Evolutionary conservation across 2,113 vertebrate species (phyloP), one percentile per base, ranked within the genome.

Genomic region (Actinemys pallida): DNA sequence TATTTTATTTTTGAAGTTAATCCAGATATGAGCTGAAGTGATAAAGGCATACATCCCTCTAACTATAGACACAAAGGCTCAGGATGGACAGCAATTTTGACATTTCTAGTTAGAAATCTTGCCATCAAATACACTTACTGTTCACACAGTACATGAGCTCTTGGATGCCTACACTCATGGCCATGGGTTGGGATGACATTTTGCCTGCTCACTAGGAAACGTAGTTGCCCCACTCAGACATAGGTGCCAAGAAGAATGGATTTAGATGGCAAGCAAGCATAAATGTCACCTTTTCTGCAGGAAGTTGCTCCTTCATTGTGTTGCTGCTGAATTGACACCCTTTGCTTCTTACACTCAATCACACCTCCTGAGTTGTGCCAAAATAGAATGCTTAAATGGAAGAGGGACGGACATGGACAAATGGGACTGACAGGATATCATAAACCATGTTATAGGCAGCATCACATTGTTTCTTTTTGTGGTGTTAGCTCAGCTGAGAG

Each of bases 1-100:
- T 39, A 86, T 87, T 80, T 31, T 39, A 50, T 78, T 92, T 93
- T 86, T 95, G 5, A 90, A 88, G 8, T 84, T 90, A 89, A 90
- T 86, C 22, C 82, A 86, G 81, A 93, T 92, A 93, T 90, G 24
- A 86, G 1, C 16, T 57, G 39, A 17, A 91, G 24, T 84, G 47
- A 49, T 95, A 92, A 94, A 78, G 2, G 4, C 25, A 6, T 84
- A 52, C 25, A 24, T 91, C 53, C 13, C 2, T 65, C 76, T 93
- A 88, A 49, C 49, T 79, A 57, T 50, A 57, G 24, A 17, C 1
- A 59, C 45, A 92, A 83, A 90, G 17, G 56, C 54, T 92, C 52
- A 8, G 56, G 91, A 92, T 2, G 1, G 56, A 84, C 1, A 5
- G 42, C 1, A 92, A 50, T 84, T 88, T 83, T 78, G 29, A 78